Evolutionary conservation across 2,113 vertebrate species (phyloP).

Genomic region (Elanus axillaris): DNA sequence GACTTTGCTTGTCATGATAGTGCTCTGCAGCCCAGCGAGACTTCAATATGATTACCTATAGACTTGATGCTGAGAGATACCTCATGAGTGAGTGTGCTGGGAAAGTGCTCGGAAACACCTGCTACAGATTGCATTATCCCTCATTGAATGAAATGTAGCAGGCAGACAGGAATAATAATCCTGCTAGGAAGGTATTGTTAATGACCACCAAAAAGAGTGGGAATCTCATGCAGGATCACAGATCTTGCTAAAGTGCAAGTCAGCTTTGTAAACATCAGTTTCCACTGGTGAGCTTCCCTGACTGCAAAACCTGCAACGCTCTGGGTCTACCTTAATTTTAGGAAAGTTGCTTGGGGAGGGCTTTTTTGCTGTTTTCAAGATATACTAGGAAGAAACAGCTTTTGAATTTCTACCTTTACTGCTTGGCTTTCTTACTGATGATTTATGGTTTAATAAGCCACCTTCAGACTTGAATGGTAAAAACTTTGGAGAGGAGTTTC

Average conservation of each 20-base stretch:
- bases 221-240: background rate
- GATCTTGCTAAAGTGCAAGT: background rate
- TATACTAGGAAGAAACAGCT: background rate
- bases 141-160: background rate
- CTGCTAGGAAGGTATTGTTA: background rate
- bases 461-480: background rate
- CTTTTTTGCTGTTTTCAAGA: background rate
- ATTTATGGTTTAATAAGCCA: conserved; percentile 23
- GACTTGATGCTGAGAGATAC: background rate
- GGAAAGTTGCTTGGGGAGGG: background rate
- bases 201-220: background rate
- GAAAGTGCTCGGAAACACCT: background rate
- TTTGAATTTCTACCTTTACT: background rate
- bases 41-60: background rate
- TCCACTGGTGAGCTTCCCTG: background rate
- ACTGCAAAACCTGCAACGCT: background rate
- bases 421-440: background rate
- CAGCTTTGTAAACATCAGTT: background rate
- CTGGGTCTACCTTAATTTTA: background rate
- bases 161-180: background rate
- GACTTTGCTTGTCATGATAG: background rate
- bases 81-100: background rate
- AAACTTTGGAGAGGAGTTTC: background rate
- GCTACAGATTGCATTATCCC: background rate
- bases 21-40: background rate